Conservation (phyloP, 2,797 vertebrate genomes). For the Anolis apletophallus region DNA sequence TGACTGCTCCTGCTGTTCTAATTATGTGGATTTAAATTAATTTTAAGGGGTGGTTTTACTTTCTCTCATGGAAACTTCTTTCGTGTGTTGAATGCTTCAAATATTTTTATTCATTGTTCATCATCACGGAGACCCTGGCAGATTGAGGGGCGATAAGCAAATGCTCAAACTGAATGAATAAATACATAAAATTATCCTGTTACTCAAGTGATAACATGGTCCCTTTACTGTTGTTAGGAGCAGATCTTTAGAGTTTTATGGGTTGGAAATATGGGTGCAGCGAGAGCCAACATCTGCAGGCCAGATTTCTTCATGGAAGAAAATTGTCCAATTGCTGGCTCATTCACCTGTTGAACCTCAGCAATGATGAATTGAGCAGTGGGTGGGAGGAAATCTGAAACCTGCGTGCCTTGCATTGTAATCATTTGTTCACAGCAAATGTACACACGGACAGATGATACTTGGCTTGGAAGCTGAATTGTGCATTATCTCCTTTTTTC, state of each 20-base stretch:
- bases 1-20: no score
- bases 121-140: no score
- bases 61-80: no score
- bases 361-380: constrained; percentile 60
- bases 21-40: no score
- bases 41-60: no score
- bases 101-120: no score
- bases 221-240: not conserved
- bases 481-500: constrained; percentile 59
- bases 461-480: constrained; percentile 67
- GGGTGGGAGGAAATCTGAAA: constrained; percentile 44
- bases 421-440: constrained; percentile 35
- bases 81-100: no score
- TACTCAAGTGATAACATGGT: not conserved
- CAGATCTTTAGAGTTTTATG: not conserved
- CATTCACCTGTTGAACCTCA: constrained; percentile 49
- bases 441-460: constrained; percentile 41
- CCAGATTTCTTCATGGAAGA: constrained; percentile 36
- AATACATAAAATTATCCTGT: not conserved
- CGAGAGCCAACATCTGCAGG: constrained; percentile 53
- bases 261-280: not conserved
- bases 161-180: no score
- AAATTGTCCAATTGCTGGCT: constrained; percentile 55
- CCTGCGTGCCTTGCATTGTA: constrained; percentile 44
- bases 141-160: not conserved